Evolutionary conservation across 2,888 invertebrate species (phyloP), one percentile per base, ranked within the genome.

Genomic region (Mesoligia furuncula): DNA sequence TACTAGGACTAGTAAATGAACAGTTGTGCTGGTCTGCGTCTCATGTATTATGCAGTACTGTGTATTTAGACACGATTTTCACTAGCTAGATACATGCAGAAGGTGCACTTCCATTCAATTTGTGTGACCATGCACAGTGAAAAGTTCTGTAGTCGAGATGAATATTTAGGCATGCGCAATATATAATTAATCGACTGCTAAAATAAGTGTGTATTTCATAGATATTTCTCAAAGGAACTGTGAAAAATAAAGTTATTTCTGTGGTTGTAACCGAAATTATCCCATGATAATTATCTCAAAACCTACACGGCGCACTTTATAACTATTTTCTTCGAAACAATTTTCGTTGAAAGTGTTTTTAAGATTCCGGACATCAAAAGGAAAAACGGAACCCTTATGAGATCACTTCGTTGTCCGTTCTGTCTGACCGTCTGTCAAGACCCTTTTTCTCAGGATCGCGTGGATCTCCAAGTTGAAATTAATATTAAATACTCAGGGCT

Each of bases 21-120:
- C 73, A 67, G 85, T 73, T 64, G 59, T 61, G 70, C 54, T 66
- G 65, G 61, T 42, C 73, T 62, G 59, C 24, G 36, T 51, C 73
- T 85, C 73, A 86, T 86, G 78, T 42, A 76, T 85, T 68, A 86
- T 84, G 78, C 81, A 86, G 62, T 68, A 27, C 57, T 45, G 59
- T 27, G 65, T 80, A 83, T 85, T 85, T 73, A 51, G 65, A 39
- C 77, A 84, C 39, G 20, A 31, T 42, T 75, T 51, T 20, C 66
- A 67, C 39, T 6, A 31, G 1, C 27, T n/a, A 74, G 15, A 4
- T 65, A 31, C 3, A 24, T 15, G 13, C 65, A 84, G 73, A 79
- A 84, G 75, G 76, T 9, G 17, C n/a, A 27, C 36, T 59, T 51
- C 8, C 6, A 20, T 45, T 11, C 42, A 31, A 75, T 17, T 15